phyloP scores from a whole-genome alignment of 2,113 vertebrate species.

The Chloebia gouldiae region DNA sequence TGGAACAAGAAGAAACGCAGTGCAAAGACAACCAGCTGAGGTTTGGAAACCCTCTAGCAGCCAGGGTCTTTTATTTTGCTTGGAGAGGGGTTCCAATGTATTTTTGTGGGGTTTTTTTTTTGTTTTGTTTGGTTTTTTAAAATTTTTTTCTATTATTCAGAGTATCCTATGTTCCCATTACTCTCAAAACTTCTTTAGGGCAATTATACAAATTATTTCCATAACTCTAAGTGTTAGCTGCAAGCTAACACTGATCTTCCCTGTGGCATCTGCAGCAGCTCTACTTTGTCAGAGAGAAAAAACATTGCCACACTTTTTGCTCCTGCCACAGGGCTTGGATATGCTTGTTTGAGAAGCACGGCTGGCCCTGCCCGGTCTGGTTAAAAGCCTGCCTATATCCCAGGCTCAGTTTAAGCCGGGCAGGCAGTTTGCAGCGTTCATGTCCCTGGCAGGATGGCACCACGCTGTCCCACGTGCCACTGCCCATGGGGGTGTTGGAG shows the following conservation, averaged over 20 bases:
- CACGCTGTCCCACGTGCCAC: neutral
- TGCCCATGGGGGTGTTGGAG: neutral
- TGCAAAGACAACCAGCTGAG: neutral
- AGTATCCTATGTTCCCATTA: neutral
- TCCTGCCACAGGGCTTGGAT: neutral
- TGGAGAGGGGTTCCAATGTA: neutral
- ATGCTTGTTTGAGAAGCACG: accelerated
- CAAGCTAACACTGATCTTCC: neutral
- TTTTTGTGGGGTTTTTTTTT: neutral
- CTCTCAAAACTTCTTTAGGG: neutral
- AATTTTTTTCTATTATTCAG: neutral
- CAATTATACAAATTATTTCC: neutral
- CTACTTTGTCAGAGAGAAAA: neutral
- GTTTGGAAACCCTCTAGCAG: neutral
- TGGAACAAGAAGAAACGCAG: neutral
- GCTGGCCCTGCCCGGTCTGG: neutral
- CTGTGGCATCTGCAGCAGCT: neutral
- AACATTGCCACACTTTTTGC: neutral
- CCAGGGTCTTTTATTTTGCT: neutral
- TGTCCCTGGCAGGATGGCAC: neutral
- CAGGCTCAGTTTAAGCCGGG: neutral
- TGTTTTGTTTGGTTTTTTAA: neutral
- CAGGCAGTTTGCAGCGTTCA: neutral
- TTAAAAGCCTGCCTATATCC: neutral
- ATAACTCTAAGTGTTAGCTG: neutral